Conservation (phyloP, 2,113 vertebrate genomes). For the Brachyhypopomus gauderio region DNA sequence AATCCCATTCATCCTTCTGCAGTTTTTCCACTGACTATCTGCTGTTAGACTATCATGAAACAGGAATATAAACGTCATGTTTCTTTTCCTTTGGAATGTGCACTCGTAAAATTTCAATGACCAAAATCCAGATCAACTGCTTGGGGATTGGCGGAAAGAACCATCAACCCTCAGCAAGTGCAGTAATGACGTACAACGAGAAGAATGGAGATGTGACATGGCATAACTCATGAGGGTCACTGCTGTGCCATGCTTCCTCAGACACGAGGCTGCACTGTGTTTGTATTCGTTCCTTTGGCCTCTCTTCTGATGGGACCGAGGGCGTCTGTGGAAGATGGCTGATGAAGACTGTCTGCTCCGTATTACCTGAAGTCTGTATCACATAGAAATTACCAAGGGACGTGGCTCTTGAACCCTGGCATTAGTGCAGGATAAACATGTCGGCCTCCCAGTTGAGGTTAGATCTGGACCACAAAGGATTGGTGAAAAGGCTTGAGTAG, state of each 20-base stretch:
- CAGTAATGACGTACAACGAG: constrained; percentile 39
- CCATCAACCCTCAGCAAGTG: constrained; percentile 10
- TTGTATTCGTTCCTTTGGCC: constrained; percentile 33
- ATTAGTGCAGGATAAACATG: constrained; percentile 26
- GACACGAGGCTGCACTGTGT: constrained; percentile 34
- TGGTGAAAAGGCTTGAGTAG: constrained; percentile 24
- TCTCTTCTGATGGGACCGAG: constrained; percentile 36
- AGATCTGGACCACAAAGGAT: constrained; percentile 19
- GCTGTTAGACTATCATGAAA: not conserved
- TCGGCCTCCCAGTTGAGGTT: constrained; percentile 28
- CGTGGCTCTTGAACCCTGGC: constrained; percentile 36
- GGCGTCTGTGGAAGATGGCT: constrained; percentile 39
- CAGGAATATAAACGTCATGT: constrained; percentile 9
- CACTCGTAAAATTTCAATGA: constrained; percentile 25
- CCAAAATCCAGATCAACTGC: constrained; percentile 31
- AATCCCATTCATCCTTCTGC: constrained; percentile 19
- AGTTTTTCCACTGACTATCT: constrained; percentile 26
- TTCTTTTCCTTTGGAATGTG: constrained; percentile 42
- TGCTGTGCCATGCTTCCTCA: constrained; percentile 23
- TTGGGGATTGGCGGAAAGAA: not conserved
- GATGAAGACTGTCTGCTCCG: constrained; percentile 37
- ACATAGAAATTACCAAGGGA: constrained; percentile 29
- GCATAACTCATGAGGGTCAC: constrained; percentile 36
- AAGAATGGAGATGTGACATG: constrained; percentile 27
- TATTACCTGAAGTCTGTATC: not conserved